phyloP scores from a whole-genome alignment of 2,797 vertebrate genomes.

The Channallabes apus region DNA sequence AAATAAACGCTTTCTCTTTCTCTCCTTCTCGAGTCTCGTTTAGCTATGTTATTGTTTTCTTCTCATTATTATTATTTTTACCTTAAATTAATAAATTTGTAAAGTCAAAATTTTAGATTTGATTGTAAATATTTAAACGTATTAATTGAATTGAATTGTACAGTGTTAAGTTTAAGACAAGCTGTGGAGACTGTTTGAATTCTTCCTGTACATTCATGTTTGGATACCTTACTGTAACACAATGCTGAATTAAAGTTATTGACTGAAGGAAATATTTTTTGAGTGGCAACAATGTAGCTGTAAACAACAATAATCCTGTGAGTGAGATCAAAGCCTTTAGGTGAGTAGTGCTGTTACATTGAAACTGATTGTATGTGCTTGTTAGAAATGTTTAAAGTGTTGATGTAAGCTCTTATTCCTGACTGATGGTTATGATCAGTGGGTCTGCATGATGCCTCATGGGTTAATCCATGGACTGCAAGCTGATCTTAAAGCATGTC shows the following conservation, averaged over 20 bases:
- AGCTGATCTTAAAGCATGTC: neutral
- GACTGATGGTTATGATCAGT: neutral
- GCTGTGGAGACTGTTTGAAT: neutral
- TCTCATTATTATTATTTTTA: neutral
- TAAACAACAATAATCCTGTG: neutral
- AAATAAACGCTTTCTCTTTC: neutral
- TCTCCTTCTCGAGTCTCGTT: constrained; percentile 14
- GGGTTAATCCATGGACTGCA: neutral
- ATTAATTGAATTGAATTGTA: neutral
- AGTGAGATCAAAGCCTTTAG: constrained; percentile 35
- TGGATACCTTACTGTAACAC: neutral
- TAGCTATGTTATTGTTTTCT: constrained; percentile 51
- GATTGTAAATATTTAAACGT: neutral
- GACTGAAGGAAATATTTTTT: neutral
- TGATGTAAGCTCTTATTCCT: neutral
- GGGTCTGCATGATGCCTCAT: neutral
- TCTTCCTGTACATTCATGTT: too few species aligned
- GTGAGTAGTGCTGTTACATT: constrained; percentile 5
- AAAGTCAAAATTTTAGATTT: neutral
- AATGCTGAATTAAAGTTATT: neutral
- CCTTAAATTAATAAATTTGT: neutral
- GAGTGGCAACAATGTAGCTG: constrained; percentile 33
- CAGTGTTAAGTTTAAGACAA: neutral
- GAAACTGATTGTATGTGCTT: too few species aligned
- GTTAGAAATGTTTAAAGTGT: neutral